phyloP scores from a whole-genome alignment of 2,888 invertebrate species.

The Podabrus alpinus region DNA sequence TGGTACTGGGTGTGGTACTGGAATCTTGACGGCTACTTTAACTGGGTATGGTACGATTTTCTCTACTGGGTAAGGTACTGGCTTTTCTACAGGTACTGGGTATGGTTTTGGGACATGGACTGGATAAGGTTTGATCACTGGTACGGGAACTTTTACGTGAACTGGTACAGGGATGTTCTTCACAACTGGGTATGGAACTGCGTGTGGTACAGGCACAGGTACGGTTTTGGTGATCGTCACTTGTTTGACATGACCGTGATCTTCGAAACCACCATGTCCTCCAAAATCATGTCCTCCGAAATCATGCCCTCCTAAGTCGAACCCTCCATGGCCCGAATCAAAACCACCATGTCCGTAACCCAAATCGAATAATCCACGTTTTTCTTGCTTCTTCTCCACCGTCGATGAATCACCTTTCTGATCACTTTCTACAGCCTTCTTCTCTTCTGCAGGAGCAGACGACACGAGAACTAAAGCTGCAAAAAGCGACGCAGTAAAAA shows the following conservation, averaged over 20 bases:
- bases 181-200: conserved; percentile 63
- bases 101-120: conserved; percentile 57
- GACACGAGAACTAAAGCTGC: conserved; percentile 50
- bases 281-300: conserved; percentile 16
- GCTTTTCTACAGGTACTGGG: conserved; percentile 57
- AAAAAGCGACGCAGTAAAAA: conserved; percentile 47
- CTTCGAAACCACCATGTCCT: conserved; percentile 12
- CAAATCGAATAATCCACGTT: conserved; percentile 45
- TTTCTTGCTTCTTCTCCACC: conserved; percentile 43
- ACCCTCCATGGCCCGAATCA: conserved; percentile 25
- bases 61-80: conserved; percentile 58
- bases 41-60: conserved; percentile 56
- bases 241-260: conserved; percentile 32
- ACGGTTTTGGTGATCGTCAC: conserved; percentile 68
- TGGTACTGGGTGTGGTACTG: conserved; percentile 39
- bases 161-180: conserved; percentile 65
- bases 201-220: conserved; percentile 62
- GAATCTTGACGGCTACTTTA: conserved; percentile 52
- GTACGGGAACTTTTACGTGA: conserved; percentile 48
- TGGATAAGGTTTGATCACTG: conserved; percentile 52
- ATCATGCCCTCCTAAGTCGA: conserved; percentile 33
- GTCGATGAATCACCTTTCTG: conserved; percentile 25
- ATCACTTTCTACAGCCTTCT: conserved; percentile 41
- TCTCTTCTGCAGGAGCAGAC: conserved; percentile 38
- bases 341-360: conserved; percentile 38